Conservation (phyloP, 1,140 invertebrate species). For the Eriosoma lanigerum region DNA sequence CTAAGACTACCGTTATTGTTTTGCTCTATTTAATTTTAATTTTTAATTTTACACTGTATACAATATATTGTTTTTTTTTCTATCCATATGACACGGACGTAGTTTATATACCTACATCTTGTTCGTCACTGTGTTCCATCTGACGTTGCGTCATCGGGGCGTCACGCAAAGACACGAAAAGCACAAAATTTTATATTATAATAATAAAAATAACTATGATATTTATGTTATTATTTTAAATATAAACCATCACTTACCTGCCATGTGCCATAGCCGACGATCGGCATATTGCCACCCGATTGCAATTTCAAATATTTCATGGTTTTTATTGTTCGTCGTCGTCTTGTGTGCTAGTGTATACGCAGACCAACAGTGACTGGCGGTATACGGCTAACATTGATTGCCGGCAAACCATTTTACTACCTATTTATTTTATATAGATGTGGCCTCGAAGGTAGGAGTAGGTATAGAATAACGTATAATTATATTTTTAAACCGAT, state of each 20-base stretch:
- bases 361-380: neutral
- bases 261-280: constrained; percentile 67
- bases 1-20: too few species aligned
- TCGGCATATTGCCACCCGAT: constrained; percentile 60
- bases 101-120: constrained; percentile 6
- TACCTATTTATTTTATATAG: neutral
- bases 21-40: too few species aligned
- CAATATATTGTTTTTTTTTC: too few species aligned
- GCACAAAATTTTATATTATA: neutral
- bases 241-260: too few species aligned
- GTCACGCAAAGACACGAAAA: neutral
- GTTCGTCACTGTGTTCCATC: neutral
- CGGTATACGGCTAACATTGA: neutral
- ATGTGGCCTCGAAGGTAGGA: neutral
- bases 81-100: too few species aligned
- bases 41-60: too few species aligned
- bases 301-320: constrained; percentile 44
- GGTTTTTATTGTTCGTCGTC: neutral
- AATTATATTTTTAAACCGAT: neutral
- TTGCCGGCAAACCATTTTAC: neutral
- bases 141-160: neutral
- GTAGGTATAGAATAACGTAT: neutral
- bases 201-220: too few species aligned
- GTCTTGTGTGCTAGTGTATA: neutral
- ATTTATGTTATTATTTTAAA: too few species aligned